Evolutionary conservation across 2,113 vertebrate species (phyloP), one percentile per base, ranked within the genome.

Genomic region (Grammomys surdaster): DNA sequence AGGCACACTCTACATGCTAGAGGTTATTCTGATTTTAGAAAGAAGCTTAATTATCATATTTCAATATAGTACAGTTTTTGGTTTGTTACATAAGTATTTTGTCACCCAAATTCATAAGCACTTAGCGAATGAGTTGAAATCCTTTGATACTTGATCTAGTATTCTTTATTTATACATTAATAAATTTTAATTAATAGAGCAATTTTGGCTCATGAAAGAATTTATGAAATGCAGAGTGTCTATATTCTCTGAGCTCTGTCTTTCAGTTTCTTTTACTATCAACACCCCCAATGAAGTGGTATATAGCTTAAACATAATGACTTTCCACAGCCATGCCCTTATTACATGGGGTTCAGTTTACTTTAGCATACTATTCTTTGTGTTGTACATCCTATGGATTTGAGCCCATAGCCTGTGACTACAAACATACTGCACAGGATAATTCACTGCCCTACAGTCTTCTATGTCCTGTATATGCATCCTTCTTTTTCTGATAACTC

Each of bases 81-180:
- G 90, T 40, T 56, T 78, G 75, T 70, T 82, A 94, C 2, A 43
- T 48, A 84, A 73, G 11, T 4, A 70, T 73, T 86, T 91, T 94
- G 36, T 89, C 4, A 63, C 4, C 20, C 11, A 77, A 89, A 89
- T 24, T 84, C 28, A 56, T 26, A 88, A 72, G 7, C 46, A 90
- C 4, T 63, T 75, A 51, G 67, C 82, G 46, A 89, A 96, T 87
- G 36, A 95, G 24, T 40, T 91, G 88, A 87, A 82, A n/a, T 91
- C 4, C 10, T 93, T 77, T 95, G 20, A 73, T 63, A 91, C 5
- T 46, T 91, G 48, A 43, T 54, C 13, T 24, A 69, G 0, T 63
- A 36, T 77, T 75, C 19, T 43, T 88, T 91, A 72, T 67, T 75
- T 69, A 69, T 56, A 88, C n/a, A 28, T 7, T 60, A 88, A 67